phyloP scores from a whole-genome alignment of 2,888 invertebrate species.

The Meteorus cinctellus region DNA sequence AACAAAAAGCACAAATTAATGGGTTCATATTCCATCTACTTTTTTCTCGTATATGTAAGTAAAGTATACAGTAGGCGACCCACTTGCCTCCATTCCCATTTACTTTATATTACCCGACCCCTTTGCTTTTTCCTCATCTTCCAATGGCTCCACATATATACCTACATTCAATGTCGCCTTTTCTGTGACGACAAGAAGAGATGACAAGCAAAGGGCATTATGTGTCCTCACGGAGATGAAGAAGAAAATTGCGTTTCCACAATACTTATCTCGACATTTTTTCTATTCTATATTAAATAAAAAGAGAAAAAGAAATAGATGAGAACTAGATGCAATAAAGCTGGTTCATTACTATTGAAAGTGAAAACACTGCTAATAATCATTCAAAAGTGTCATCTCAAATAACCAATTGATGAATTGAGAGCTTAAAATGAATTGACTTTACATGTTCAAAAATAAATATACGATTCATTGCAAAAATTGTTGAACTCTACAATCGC shows the following conservation, averaged over 20 bases:
- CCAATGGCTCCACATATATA: constrained; percentile 10
- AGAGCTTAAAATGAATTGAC: too few relatives aligned
- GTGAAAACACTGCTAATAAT: not conserved
- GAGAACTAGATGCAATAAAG: not conserved
- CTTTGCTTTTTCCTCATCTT: constrained; percentile 11
- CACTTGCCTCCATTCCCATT: not conserved
- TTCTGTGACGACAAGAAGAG: constrained; percentile 27
- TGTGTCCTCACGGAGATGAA: constrained; percentile 38
- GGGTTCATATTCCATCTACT: not conserved
- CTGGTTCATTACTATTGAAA: not conserved
- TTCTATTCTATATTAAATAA: constrained; percentile 49
- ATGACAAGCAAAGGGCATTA: constrained; percentile 26
- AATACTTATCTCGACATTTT: constrained; percentile 38
- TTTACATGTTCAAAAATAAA: too few relatives aligned
- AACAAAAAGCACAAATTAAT: constrained; percentile 11
- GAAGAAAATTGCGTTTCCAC: constrained; percentile 61
- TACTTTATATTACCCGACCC: constrained; percentile 28
- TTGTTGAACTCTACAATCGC: too few relatives aligned
- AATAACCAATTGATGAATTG: too few relatives aligned
- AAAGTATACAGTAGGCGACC: constrained; percentile 19
- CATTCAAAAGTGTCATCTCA: too few relatives aligned
- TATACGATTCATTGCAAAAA: too few relatives aligned
- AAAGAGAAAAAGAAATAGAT: constrained; percentile 42
- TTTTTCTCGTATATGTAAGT: constrained; percentile 14
- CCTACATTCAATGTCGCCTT: not conserved